Evolutionary conservation across 2,113 vertebrate species (phyloP).

Genomic region (Clarias magur): DNA sequence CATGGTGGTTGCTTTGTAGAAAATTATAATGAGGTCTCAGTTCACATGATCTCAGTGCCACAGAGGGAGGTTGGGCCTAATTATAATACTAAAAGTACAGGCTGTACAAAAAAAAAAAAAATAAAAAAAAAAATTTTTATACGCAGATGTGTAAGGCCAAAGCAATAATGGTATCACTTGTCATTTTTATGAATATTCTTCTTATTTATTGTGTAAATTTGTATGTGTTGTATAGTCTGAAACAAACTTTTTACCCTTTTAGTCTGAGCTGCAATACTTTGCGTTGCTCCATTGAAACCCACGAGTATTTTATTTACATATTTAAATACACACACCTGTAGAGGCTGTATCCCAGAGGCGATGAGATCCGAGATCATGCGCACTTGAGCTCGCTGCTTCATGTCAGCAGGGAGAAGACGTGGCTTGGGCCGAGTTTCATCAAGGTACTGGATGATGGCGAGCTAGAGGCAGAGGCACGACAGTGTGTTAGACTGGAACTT

Average conservation of each 20-base stretch:
- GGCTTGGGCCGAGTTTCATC: slow-evolving; percentile 86
- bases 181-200: too few relatives aligned
- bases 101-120: too few relatives aligned
- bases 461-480: slow-evolving; percentile 64
- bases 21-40: too few relatives aligned
- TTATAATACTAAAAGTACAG: too few relatives aligned
- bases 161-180: too few relatives aligned
- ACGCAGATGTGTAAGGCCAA: too few relatives aligned
- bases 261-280: not conserved
- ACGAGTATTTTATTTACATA: not conserved
- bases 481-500: not conserved
- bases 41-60: too few relatives aligned
- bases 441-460: slow-evolving; percentile 94
- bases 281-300: not conserved
- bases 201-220: too few relatives aligned
- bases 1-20: too few relatives aligned
- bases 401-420: slow-evolving; percentile 83
- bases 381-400: slow-evolving; percentile 80
- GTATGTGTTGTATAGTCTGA: too few relatives aligned
- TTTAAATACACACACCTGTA: slow-evolving; percentile 78
- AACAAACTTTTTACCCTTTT: not conserved
- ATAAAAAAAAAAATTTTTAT: too few relatives aligned
- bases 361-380: slow-evolving; percentile 89
- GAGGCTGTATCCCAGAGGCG: slow-evolving; percentile 88
- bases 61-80: too few relatives aligned